A percentile compares a stretch with the other conserved stretches of the same genome.
phyloP scores from a whole-genome alignment of 2,113 vertebrate genomes.

The Turdus rufiventris region DNA sequence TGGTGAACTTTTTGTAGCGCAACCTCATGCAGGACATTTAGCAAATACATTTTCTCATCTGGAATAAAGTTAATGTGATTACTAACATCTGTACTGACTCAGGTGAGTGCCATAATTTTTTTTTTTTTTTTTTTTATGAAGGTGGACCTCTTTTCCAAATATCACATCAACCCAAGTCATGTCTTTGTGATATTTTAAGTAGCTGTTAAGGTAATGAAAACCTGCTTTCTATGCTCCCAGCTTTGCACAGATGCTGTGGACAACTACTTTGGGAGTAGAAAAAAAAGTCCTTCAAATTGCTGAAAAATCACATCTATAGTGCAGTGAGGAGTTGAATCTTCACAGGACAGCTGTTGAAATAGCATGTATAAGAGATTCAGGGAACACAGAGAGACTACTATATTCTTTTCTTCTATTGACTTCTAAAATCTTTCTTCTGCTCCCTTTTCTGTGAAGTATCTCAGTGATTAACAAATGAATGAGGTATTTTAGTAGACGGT shows the following conservation, averaged over 20 bases:
- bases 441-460: not conserved
- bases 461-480: not conserved
- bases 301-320: not conserved
- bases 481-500: not conserved
- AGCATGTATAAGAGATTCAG: not conserved
- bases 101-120: not conserved
- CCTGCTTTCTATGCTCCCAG: not conserved
- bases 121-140: not conserved
- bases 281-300: not conserved
- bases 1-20: not conserved
- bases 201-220: constrained; percentile 38
- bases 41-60: constrained; percentile 14
- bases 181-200: constrained; percentile 9
- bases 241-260: not conserved
- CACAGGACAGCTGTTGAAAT: not conserved
- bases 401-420: not conserved
- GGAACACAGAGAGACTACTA: not conserved
- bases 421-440: not conserved
- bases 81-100: constrained; percentile 34
- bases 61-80: constrained; percentile 20
- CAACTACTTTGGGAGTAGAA: not conserved
- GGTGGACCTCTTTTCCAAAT: not conserved
- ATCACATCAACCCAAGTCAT: not conserved
- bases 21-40: not conserved
- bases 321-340: not conserved